Conservation (phyloP, 2,888 invertebrate species). For the Hydrotaea diabolus region DNA sequence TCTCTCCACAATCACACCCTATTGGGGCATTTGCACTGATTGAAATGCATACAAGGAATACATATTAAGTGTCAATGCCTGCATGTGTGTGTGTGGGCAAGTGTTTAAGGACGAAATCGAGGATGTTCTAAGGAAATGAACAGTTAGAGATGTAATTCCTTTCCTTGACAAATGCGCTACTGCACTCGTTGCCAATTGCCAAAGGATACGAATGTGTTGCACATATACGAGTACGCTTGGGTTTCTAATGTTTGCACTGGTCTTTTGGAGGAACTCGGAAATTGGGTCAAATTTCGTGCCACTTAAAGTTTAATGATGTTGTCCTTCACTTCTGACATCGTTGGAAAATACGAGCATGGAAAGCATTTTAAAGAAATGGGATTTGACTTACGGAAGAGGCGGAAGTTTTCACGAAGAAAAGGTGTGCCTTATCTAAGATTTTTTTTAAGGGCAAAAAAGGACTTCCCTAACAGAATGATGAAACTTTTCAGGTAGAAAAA, state of each 20-base stretch:
- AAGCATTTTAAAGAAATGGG: background rate
- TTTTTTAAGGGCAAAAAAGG: too few relatives aligned
- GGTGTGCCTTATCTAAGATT: too few relatives aligned
- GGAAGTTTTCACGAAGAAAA: too few relatives aligned
- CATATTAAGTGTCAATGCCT: conserved; percentile 55
- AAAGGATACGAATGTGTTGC: conserved; percentile 46
- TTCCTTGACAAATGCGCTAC: conserved; percentile 11
- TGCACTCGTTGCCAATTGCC: conserved; percentile 47
- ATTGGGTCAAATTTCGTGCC: conserved; percentile 17
- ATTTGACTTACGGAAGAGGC: background rate
- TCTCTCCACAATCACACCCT: background rate
- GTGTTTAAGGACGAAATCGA: conserved; percentile 20
- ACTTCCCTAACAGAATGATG: too few relatives aligned
- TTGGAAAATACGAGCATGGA: background rate
- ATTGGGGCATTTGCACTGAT: conserved; percentile 38
- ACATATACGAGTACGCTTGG: background rate
- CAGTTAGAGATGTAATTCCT: conserved; percentile 35
- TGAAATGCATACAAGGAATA: conserved; percentile 61
- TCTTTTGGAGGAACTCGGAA: background rate
- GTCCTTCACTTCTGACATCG: background rate
- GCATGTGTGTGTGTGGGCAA: background rate
- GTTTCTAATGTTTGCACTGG: background rate
- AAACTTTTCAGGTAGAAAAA: too few relatives aligned
- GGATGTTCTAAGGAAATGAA: conserved; percentile 64
- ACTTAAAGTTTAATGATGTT: conserved; percentile 1